Conservation (phyloP, 2,113 vertebrate genomes). For the Dermatemys mawii region DNA sequence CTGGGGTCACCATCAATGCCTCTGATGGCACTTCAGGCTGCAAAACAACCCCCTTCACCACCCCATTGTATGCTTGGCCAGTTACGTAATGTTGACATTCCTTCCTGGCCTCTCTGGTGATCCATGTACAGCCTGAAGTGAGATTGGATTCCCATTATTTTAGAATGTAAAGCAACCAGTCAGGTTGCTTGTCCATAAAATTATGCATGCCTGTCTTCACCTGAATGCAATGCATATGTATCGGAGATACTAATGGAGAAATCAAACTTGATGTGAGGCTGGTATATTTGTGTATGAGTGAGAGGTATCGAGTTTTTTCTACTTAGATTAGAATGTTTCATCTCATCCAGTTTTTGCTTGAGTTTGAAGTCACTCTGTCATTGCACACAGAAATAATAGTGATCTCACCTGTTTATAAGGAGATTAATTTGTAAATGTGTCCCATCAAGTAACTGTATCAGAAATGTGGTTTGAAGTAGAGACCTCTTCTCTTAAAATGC, state of each 20-base stretch:
- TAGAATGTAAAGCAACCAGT: fast-evolving
- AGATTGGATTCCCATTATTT: neutral
- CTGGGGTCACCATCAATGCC: neutral
- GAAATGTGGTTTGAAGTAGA: neutral
- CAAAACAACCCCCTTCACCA: fast-evolving
- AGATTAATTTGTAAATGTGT: neutral
- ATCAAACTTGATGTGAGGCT: neutral
- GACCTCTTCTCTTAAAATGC: neutral
- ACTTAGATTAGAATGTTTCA: too few relatives aligned
- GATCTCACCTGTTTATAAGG: neutral
- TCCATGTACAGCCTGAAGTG: fast-evolving
- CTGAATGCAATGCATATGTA: neutral
- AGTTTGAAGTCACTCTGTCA: neutral
- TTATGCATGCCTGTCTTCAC: neutral
- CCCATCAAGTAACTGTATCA: neutral
- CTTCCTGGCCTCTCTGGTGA: neutral
- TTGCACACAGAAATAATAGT: neutral
- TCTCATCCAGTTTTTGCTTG: too few relatives aligned
- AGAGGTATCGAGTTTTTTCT: neutral
- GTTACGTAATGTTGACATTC: neutral
- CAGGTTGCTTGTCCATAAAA: fast-evolving
- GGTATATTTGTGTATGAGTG: neutral
- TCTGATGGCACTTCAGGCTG: neutral
- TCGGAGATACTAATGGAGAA: neutral
- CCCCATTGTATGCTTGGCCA: fast-evolving